A percentile compares a stretch with the other conserved stretches of the same genome.
Evolutionary conservation across 2,888 invertebrate genomes (phyloP).

Genomic region (Hipparchia sbordonii): DNA sequence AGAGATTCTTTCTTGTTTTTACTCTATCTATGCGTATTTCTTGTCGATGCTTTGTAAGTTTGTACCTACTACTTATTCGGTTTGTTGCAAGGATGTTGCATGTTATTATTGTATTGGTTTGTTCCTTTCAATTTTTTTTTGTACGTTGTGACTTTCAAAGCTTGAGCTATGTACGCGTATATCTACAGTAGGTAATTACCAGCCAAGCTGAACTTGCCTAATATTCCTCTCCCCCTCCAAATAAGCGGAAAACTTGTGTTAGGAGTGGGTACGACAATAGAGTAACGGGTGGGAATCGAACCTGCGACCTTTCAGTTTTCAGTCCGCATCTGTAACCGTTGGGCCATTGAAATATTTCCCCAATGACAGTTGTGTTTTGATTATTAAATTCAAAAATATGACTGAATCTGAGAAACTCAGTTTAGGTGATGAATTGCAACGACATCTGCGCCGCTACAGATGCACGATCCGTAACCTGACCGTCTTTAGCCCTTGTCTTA

Average conservation of each 20-base stretch:
- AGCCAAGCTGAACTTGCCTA: no score
- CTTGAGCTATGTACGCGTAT: no score
- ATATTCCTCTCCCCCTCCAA: no score
- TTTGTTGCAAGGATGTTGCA: neutral
- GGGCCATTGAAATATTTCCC: no score
- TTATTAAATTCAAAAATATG: neutral
- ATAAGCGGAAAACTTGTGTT: no score
- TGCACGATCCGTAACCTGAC: slow-evolving; percentile 42
- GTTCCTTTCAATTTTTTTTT: neutral
- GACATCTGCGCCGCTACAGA: slow-evolving; percentile 41
- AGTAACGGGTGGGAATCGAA: no score
- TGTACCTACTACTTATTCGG: neutral
- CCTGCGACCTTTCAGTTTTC: no score
- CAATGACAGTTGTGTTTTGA: neutral
- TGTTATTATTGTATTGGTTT: neutral
- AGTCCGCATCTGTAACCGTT: no score
- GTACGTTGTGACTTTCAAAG: neutral
- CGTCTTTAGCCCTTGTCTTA: slow-evolving; percentile 42
- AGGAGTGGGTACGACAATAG: no score
- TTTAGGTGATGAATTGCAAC: slow-evolving; percentile 37
- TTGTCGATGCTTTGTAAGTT: neutral
- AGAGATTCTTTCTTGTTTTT: slow-evolving; percentile 1
- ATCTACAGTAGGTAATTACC: no score
- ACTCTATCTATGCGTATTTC: neutral
- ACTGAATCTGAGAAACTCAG: slow-evolving; percentile 17